Evolutionary conservation across 2,797 vertebrate species (phyloP).

Genomic region (Hippopotamyrus pictus): DNA sequence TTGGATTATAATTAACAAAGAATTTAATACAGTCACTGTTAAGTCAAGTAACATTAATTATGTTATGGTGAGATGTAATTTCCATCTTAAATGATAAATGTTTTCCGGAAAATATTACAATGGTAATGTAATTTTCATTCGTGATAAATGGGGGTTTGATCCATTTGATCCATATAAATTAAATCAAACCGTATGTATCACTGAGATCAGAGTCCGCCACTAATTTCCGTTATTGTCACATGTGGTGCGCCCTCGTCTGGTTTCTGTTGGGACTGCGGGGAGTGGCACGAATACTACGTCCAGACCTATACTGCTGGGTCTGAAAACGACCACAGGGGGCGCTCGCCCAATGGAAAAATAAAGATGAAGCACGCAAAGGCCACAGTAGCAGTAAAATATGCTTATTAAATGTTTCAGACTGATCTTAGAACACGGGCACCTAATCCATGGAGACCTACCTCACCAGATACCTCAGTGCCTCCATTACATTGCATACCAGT

Average conservation of each 20-base stretch:
- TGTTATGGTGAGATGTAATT: conserved; percentile 3
- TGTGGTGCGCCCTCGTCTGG: conserved; percentile 56
- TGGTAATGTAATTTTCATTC: not conserved
- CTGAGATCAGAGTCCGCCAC: not conserved
- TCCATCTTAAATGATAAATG: not conserved
- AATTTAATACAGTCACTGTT: not conserved
- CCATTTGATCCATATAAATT: not conserved
- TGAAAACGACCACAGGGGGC: conserved; percentile 74
- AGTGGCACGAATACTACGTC: conserved; percentile 74
- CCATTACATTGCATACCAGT: not conserved
- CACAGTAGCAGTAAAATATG: conserved; percentile 80
- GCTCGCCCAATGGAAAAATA: conserved; percentile 72
- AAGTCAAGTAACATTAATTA: not conserved
- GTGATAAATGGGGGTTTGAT: not conserved
- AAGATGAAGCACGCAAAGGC: conserved; percentile 77
- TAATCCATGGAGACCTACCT: not conserved
- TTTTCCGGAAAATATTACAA: not conserved
- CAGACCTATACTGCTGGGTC: conserved; percentile 68
- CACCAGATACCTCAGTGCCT: not conserved
- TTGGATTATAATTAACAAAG: not conserved
- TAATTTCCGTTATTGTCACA: not conserved
- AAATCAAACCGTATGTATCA: not conserved
- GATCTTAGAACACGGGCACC: not conserved
- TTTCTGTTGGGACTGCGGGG: conserved; percentile 65
- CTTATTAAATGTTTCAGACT: conserved; percentile 22